phyloP scores from a whole-genome alignment of 2,888 invertebrate genomes.

The Apodemia zela region DNA sequence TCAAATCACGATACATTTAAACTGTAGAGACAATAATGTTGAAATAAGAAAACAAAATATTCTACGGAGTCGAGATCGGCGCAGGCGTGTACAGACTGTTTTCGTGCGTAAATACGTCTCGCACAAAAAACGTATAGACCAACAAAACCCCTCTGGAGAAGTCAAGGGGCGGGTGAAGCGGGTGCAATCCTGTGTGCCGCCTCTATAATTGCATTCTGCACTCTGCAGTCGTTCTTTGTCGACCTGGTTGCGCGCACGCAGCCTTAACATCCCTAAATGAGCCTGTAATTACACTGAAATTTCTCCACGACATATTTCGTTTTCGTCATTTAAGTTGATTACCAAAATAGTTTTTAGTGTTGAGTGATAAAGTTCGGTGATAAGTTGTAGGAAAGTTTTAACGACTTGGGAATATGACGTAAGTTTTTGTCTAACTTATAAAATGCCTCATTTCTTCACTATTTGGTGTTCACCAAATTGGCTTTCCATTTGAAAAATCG shows the following conservation, averaged over 20 bases:
- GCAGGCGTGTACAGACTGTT: constrained; percentile 61
- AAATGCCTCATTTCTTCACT: neutral
- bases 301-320: neutral
- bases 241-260: constrained; percentile 75
- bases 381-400: neutral
- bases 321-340: neutral
- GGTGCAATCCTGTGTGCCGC: constrained; percentile 56
- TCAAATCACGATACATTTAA: constrained; percentile 17
- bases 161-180: constrained; percentile 72
- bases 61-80: constrained; percentile 62
- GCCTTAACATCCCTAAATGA: constrained; percentile 45
- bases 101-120: constrained; percentile 69
- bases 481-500: neutral
- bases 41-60: constrained; percentile 59
- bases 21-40: constrained; percentile 21
- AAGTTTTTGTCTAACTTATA: constrained; percentile 37
- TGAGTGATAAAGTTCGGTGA: constrained; percentile 3
- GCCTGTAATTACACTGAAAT: constrained; percentile 3
- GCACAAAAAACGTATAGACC: constrained; percentile 74
- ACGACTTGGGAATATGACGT: constrained; percentile 50
- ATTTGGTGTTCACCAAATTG: neutral
- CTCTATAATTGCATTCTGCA: constrained; percentile 51
- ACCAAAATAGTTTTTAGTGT: neutral
- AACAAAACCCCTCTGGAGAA: constrained; percentile 75
- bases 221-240: constrained; percentile 68